A percentile compares a stretch with the other conserved stretches of the same genome.
These are phyloP conservation scores for Oncopodura yosiiana DNA, from an alignment of 1,140 invertebrate genomes.

Conservation along the genomic window DNA sequence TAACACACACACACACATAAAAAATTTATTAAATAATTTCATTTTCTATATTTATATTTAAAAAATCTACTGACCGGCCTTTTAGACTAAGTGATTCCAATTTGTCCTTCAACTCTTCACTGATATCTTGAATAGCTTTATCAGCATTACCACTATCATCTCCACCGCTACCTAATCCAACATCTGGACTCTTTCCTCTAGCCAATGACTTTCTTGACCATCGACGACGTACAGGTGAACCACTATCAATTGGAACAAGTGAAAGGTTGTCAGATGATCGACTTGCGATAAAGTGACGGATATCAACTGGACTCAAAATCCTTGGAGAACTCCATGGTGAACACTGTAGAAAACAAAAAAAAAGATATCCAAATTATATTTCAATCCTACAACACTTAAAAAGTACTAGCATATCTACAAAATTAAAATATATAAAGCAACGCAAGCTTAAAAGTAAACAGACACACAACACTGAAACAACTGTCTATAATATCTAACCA, in stretches of 20 bases:
- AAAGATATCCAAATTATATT: too few species aligned
- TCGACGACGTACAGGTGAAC: slow-evolving; percentile 39
- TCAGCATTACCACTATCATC: slow-evolving; percentile 37
- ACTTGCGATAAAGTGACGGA: slow-evolving; percentile 44
- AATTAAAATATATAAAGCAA: too few species aligned
- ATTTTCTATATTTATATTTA: not conserved
- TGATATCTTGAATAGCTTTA: slow-evolving; percentile 37
- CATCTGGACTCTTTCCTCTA: slow-evolving; percentile 24
- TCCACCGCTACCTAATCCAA: slow-evolving; percentile 7
- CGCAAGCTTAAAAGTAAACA: too few species aligned
- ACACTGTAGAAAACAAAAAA: slow-evolving; percentile 36
- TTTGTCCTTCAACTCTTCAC: slow-evolving; percentile 38
- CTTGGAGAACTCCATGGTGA: slow-evolving; percentile 49
- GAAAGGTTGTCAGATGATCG: slow-evolving; percentile 45
- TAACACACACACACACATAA: not conserved
- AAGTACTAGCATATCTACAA: too few species aligned
- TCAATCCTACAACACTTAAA: too few species aligned
- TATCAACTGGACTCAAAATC: slow-evolving; percentile 46
- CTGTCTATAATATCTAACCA: too few species aligned
- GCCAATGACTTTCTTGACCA: slow-evolving; percentile 39
- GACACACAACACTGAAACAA: too few species aligned
- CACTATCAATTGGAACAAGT: slow-evolving; percentile 35
- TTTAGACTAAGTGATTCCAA: slow-evolving; percentile 37
- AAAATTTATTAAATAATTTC: not conserved
- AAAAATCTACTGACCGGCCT: slow-evolving; percentile 32